Percentiles rank a stretch among this genome's conserved stretches.
Conservation (phyloP, 2,113 vertebrate species). For the Isurus oxyrinchus region DNA sequence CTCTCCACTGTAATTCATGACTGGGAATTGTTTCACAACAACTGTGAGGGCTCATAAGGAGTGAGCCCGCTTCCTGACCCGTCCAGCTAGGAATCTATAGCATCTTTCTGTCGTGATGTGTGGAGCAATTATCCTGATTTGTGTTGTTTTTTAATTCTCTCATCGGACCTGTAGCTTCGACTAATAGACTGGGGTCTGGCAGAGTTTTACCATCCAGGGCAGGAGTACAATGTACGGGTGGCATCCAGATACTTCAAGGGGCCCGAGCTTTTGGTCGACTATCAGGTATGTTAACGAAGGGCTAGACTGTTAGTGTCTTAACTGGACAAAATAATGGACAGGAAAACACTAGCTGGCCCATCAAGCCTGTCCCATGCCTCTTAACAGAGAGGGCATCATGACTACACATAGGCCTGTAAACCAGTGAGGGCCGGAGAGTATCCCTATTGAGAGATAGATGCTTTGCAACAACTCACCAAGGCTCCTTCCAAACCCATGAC, state of each 20-base stretch:
- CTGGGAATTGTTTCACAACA: neutral
- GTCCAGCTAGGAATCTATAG: neutral
- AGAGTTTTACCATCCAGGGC: conserved; percentile 76
- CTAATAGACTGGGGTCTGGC: conserved; percentile 81
- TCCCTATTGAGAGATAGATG: too few relatives aligned
- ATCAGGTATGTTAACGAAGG: conserved; percentile 57
- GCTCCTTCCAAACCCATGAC: too few relatives aligned
- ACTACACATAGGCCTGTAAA: neutral
- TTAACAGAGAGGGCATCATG: neutral
- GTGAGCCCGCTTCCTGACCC: neutral
- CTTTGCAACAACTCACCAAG: too few relatives aligned
- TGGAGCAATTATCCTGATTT: neutral
- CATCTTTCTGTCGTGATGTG: neutral
- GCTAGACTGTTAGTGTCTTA: fast-evolving
- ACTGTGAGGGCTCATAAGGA: neutral
- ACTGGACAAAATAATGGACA: fast-evolving
- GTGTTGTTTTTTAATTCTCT: neutral
- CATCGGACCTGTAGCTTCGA: conserved; percentile 56
- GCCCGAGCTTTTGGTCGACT: conserved; percentile 74
- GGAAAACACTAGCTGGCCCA: neutral
- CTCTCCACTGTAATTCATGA: neutral
- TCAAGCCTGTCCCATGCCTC: neutral
- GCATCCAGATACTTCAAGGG: conserved; percentile 79
- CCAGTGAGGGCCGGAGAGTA: too few relatives aligned
- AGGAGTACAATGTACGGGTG: conserved; percentile 77